phyloP scores from a whole-genome alignment of 1,140 invertebrate genomes.

The Dendrolimus punctatus region DNA sequence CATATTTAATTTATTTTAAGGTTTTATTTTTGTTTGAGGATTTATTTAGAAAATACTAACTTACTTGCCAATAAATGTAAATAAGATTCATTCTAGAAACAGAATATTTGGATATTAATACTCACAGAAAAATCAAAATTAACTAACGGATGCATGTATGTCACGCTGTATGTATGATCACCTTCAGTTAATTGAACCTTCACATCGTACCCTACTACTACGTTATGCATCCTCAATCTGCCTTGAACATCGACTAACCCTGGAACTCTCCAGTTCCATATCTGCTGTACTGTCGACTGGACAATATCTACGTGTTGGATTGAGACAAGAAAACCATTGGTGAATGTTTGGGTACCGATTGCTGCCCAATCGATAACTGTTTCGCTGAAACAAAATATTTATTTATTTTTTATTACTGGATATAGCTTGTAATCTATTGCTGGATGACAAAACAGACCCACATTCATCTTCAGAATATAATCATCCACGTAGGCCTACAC shows the following conservation, averaged over 20 bases:
- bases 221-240: conserved; percentile 17
- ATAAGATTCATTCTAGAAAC: background rate
- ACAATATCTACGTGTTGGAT: conserved; percentile 20
- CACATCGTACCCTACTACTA: conserved; percentile 23
- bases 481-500: no score
- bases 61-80: no score
- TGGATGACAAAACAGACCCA: no score
- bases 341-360: conserved; percentile 9
- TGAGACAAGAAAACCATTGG: conserved; percentile 16
- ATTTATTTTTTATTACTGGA: no score
- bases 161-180: conserved; percentile 10
- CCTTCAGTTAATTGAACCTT: conserved; percentile 8
- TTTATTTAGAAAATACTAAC: no score
- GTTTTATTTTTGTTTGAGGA: no score
- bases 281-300: conserved; percentile 15
- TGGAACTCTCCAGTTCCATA: conserved; percentile 11
- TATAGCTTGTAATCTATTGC: no score
- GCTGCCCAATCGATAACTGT: conserved; percentile 10
- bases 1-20: no score
- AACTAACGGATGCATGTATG: conserved; percentile 15
- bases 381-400: conserved; percentile 14
- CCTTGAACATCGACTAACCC: conserved; percentile 13
- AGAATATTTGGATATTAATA: conserved; percentile 1
- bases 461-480: no score
- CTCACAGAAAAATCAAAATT: conserved; percentile 21